Evolutionary conservation across 2,797 vertebrate genomes (phyloP).

Genomic region (Glyptemys insculpta): DNA sequence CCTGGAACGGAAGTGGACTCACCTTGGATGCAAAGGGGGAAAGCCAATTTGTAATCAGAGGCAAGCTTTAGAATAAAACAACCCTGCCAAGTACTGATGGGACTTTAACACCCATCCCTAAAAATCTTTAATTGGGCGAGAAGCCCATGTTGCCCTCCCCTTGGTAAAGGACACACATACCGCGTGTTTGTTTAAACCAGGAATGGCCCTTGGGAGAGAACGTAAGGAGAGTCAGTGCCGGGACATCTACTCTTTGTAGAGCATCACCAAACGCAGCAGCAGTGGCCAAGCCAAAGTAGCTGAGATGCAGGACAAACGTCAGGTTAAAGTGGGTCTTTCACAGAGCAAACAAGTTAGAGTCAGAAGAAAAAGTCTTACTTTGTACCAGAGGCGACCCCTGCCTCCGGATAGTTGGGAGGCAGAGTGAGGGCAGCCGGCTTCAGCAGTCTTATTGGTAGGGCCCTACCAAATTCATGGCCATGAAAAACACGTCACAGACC

Average conservation of each 20-base stretch:
- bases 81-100: background rate
- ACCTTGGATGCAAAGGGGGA: background rate
- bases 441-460: no score
- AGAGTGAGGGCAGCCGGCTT: no score
- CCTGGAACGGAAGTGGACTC: background rate
- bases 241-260: background rate
- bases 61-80: background rate
- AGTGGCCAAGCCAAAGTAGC: background rate
- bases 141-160: background rate
- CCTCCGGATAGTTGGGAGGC: no score
- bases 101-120: background rate
- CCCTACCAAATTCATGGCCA: no score
- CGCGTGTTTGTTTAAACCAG: no score
- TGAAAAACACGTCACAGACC: no score
- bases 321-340: background rate
- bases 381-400: no score
- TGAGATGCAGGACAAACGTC: background rate
- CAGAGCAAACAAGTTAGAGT: background rate
- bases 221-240: background rate
- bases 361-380: background rate
- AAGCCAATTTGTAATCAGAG: background rate
- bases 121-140: background rate
- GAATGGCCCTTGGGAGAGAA: background rate
- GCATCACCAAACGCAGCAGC: background rate
- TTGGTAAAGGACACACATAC: background rate